Conservation (phyloP, 2,797 vertebrate species). For the Microcaecilia unicolor region DNA sequence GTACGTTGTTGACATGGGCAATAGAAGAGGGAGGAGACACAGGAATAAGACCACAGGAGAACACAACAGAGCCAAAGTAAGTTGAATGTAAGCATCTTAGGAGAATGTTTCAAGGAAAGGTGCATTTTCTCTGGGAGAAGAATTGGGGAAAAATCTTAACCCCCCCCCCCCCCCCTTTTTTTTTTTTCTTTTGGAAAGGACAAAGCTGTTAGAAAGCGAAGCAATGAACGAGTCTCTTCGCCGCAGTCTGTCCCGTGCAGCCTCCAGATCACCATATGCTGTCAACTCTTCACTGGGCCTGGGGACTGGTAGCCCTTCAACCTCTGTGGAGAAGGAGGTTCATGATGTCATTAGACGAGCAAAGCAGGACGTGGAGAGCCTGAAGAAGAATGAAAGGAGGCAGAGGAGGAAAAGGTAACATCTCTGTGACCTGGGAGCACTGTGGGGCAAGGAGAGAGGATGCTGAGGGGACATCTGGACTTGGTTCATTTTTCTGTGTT, state of each 20-base stretch:
- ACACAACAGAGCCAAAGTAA: too few species aligned
- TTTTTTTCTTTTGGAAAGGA: conserved; percentile 38
- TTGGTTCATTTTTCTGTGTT: too few species aligned
- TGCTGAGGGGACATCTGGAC: too few species aligned
- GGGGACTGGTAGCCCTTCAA: conserved; percentile 47
- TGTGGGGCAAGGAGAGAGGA: too few species aligned
- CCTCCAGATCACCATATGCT: conserved; percentile 54
- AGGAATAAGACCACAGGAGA: too few species aligned
- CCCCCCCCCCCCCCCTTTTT: neutral
- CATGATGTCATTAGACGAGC: conserved; percentile 78
- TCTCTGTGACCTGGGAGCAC: too few species aligned
- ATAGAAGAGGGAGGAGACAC: too few species aligned
- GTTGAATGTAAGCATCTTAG: too few species aligned
- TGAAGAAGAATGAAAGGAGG: conserved; percentile 84
- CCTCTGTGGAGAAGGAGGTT: conserved; percentile 73
- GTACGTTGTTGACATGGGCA: too few species aligned
- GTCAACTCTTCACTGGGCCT: conserved; percentile 31
- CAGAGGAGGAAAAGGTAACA: neutral
- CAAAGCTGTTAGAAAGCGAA: conserved; percentile 89
- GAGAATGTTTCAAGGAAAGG: too few species aligned
- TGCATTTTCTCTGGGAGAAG: too few species aligned
- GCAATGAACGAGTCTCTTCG: conserved; percentile 91
- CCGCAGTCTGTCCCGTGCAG: conserved; percentile 64
- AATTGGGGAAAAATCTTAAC: too few species aligned
- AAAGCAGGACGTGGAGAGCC: conserved; percentile 84